Conservation (phyloP, 2,888 invertebrate species). For the Rhagophthalmus giganteus region DNA sequence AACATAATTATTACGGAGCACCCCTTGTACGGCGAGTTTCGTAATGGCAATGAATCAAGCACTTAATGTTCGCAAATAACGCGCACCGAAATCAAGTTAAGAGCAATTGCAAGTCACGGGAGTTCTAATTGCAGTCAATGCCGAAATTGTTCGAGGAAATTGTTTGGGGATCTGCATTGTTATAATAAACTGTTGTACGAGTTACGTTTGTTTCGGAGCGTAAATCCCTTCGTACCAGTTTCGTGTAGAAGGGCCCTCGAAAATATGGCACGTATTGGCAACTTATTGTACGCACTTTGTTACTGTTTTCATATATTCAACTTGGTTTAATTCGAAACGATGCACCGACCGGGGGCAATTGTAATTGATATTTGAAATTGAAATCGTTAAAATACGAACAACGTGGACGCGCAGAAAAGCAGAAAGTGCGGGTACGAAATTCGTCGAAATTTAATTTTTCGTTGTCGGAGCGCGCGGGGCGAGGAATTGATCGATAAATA, state of each 20-base stretch:
- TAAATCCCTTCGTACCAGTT: slow-evolving; percentile 26
- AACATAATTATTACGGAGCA: not conserved
- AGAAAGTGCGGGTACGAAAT: too few relatives aligned
- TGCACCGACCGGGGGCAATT: not conserved
- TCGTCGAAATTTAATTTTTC: too few relatives aligned
- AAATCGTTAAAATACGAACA: too few relatives aligned
- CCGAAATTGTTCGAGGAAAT: slow-evolving; percentile 38
- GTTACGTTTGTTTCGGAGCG: slow-evolving; percentile 41
- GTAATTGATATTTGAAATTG: not conserved
- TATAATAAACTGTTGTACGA: slow-evolving; percentile 37
- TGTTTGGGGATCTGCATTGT: slow-evolving; percentile 31
- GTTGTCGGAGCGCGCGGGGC: too few relatives aligned
- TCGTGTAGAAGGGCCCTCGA: slow-evolving; percentile 41
- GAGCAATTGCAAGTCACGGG: slow-evolving; percentile 52
- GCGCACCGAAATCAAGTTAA: slow-evolving; percentile 48
- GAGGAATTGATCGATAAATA: too few relatives aligned
- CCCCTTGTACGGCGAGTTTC: slow-evolving; percentile 6
- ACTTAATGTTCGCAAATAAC: slow-evolving; percentile 47
- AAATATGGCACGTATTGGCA: slow-evolving; percentile 43
- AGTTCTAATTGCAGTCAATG: slow-evolving; percentile 47
- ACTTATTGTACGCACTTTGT: slow-evolving; percentile 16
- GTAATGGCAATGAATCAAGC: slow-evolving; percentile 37
- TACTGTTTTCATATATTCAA: slow-evolving; percentile 15
- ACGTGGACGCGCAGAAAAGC: too few relatives aligned
- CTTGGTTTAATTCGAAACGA: too few relatives aligned